Percentiles rank a stretch among this genome's conserved stretches.
phyloP scores from a whole-genome alignment of 2,888 invertebrate species.

The Morpho achilles region DNA sequence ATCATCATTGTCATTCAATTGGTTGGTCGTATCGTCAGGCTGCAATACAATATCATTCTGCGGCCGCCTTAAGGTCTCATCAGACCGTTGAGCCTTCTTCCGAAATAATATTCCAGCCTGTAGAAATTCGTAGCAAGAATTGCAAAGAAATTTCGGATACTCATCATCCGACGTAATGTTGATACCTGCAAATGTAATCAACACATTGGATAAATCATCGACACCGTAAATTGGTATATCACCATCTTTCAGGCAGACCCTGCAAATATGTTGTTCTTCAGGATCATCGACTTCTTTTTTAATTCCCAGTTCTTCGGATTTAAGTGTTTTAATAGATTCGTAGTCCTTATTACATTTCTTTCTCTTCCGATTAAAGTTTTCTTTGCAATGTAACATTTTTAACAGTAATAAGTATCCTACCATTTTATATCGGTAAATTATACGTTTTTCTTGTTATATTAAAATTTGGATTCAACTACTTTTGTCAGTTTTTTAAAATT shows the following conservation, averaged over 20 bases:
- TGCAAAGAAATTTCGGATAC: slow-evolving; percentile 57
- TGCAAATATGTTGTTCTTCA: slow-evolving; percentile 37
- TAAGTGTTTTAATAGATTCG: neutral
- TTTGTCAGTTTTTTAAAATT: no score
- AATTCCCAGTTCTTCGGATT: slow-evolving; percentile 6
- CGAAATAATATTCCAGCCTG: slow-evolving; percentile 58
- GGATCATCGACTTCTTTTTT: slow-evolving; percentile 20
- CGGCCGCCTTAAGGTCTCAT: slow-evolving; percentile 41
- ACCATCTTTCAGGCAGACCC: slow-evolving; percentile 63
- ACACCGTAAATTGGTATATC: slow-evolving; percentile 45
- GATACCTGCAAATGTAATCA: slow-evolving; percentile 48
- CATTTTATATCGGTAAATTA: slow-evolving; percentile 30
- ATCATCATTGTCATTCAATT: slow-evolving; percentile 11
- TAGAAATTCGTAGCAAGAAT: slow-evolving; percentile 48
- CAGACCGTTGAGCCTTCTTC: slow-evolving; percentile 58
- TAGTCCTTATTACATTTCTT: slow-evolving; percentile 9
- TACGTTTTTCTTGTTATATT: no score
- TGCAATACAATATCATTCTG: slow-evolving; percentile 25
- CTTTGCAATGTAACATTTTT: slow-evolving; percentile 50
- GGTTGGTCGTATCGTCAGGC: slow-evolving; percentile 14
- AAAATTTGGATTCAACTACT: slow-evolving; percentile 1
- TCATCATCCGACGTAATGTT: slow-evolving; percentile 45
- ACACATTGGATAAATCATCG: slow-evolving; percentile 43
- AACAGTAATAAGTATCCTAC: slow-evolving; percentile 45
- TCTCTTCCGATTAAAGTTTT: slow-evolving; percentile 33